phyloP scores from a whole-genome alignment of 1,140 invertebrate genomes.

The Matsumurasca onukii region DNA sequence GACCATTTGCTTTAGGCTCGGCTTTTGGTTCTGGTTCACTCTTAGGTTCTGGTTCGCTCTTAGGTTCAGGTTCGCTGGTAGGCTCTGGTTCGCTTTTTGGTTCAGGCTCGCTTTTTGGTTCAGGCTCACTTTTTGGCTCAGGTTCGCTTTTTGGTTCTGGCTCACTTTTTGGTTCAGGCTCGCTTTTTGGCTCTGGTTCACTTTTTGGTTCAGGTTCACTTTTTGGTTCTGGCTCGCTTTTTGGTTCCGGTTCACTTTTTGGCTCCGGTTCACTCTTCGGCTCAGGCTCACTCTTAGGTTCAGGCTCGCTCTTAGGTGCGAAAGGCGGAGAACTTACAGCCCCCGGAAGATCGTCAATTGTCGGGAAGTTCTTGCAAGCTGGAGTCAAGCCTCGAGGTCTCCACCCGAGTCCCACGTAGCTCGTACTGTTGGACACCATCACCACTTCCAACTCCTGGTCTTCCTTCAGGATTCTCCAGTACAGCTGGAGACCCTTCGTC shows the following conservation, averaged over 20 bases:
- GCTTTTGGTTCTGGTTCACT: slow-evolving; percentile 50
- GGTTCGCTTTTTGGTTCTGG: slow-evolving; percentile 48
- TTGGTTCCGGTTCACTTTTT: slow-evolving; percentile 49
- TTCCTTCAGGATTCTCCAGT: slow-evolving; percentile 80
- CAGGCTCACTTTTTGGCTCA: slow-evolving; percentile 48
- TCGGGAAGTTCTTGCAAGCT: slow-evolving; percentile 75
- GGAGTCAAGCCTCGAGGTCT: slow-evolving; percentile 69
- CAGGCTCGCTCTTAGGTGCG: slow-evolving; percentile 48
- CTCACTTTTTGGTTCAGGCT: slow-evolving; percentile 50
- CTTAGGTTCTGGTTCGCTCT: slow-evolving; percentile 51
- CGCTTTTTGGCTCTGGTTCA: slow-evolving; percentile 50
- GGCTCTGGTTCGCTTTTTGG: slow-evolving; percentile 45
- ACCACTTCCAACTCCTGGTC: slow-evolving; percentile 82
- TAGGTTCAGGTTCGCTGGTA: slow-evolving; percentile 51
- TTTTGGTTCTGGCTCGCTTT: slow-evolving; percentile 48
- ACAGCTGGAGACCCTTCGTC: slow-evolving; percentile 69
- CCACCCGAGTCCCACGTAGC: slow-evolving; percentile 86
- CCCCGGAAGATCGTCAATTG: slow-evolving; percentile 46
- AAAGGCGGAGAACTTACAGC: slow-evolving; percentile 47
- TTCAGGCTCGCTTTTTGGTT: slow-evolving; percentile 44
- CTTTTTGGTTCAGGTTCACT: slow-evolving; percentile 48
- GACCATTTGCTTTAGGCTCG: slow-evolving; percentile 44
- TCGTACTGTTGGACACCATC: slow-evolving; percentile 77
- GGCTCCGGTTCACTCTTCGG: slow-evolving; percentile 52
- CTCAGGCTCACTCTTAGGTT: slow-evolving; percentile 47